These are phyloP conservation scores for Eumacrocentrus americanus DNA, from an alignment of 2,888 invertebrate genomes.

Conservation along the genomic window DNA sequence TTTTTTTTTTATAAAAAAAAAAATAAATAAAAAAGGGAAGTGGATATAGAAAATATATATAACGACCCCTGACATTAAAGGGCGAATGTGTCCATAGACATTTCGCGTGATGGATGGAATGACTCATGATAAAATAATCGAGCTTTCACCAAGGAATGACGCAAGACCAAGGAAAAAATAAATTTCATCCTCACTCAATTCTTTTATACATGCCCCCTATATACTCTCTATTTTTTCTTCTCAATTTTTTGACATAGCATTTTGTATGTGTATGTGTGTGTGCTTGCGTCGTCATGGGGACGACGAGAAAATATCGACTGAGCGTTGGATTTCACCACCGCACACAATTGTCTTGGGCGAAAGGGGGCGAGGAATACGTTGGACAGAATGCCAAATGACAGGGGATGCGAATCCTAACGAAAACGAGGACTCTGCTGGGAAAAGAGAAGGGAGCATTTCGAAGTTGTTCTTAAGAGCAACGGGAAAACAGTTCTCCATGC, in stretches of 20 bases:
- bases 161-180: slow-evolving; percentile 3
- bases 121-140: slow-evolving; percentile 8
- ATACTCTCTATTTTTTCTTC: neutral
- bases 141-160: neutral
- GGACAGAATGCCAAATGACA: slow-evolving; percentile 36
- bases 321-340: slow-evolving; percentile 17
- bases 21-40: no score
- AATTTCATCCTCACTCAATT: slow-evolving; percentile 16
- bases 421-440: slow-evolving; percentile 6
- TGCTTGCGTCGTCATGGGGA: slow-evolving; percentile 35
- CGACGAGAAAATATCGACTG: slow-evolving; percentile 37
- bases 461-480: slow-evolving; percentile 21
- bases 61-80: neutral
- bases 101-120: neutral
- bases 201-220: neutral
- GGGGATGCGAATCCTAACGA: slow-evolving; percentile 15
- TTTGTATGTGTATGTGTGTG: slow-evolving; percentile 6
- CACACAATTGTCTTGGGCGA: slow-evolving; percentile 1
- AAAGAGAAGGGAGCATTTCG: slow-evolving; percentile 10
- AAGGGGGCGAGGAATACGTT: slow-evolving; percentile 26
- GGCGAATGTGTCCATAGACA: neutral
- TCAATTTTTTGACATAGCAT: neutral
- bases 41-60: neutral
- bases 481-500: slow-evolving; percentile 36
- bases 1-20: slow-evolving; percentile 24